These are phyloP conservation scores for Habropoda laboriosa DNA, from an alignment of 1,140 invertebrate species.

Conservation along the genomic window DNA sequence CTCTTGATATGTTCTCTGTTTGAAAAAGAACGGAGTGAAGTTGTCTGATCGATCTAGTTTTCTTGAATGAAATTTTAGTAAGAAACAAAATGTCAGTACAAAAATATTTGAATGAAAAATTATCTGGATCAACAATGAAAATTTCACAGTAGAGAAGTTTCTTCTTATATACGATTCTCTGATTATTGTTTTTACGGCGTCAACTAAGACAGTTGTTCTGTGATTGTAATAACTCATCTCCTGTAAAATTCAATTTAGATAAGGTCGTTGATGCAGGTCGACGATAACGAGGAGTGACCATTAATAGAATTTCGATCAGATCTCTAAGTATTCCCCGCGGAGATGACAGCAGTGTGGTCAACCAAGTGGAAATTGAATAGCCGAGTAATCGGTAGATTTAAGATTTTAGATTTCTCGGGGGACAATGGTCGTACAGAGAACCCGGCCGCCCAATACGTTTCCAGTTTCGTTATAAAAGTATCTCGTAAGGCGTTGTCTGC, in stretches of 20 bases:
- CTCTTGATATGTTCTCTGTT: no score
- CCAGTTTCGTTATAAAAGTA: background rate
- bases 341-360: slow-evolving; percentile 8
- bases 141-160: no score
- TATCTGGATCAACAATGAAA: no score
- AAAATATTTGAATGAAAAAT: no score
- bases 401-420: slow-evolving; percentile 31
- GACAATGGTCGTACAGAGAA: background rate
- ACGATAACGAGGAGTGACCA: slow-evolving; percentile 32
- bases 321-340: slow-evolving; percentile 38
- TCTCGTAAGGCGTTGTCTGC: background rate
- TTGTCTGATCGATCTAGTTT: background rate
- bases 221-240: background rate
- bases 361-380: slow-evolving; percentile 29
- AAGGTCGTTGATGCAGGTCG: background rate
- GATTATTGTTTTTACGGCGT: background rate
- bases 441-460: background rate
- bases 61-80: no score
- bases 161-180: background rate
- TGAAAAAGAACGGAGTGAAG: background rate
- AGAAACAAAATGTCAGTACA: no score
- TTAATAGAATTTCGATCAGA: slow-evolving; percentile 34
- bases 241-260: slow-evolving; percentile 26
- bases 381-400: slow-evolving; percentile 17
- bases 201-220: background rate